Base-by-base conservation (phyloP, 2,797 vertebrate genomes). In the Atherinosoma microstoma region DNA sequence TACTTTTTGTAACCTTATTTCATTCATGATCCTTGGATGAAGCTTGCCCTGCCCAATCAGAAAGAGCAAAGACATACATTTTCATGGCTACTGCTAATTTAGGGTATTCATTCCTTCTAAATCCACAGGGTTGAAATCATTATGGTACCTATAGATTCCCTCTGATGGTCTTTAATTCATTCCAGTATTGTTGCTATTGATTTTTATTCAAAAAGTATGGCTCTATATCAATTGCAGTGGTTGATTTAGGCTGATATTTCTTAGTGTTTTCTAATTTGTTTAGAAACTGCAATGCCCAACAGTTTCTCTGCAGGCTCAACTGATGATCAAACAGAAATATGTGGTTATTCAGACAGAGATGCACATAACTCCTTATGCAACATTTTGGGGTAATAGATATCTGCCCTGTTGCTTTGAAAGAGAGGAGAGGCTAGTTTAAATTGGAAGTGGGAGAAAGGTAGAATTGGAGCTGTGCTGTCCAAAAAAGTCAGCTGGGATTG, bases 331-430 rank as follows among this genome's bases (percentile, higher is more conserved):
- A 81, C 57, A 72, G 54, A 35, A 57, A 24, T 80, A 60, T 56
- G 64, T 67, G 67, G 66, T 79, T 70, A 67, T 67, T 71, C 70
- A 54, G 64, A 76, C n/a, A 79, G 51, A 54, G 64, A 73, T 81
- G 67, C 73, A 80, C 78, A 85, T 84, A 75, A 85, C 84, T 90
- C 65, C 32, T 64, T 82, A 84, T 73, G 73, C 54, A 66, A 82
- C 78, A 84, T 68, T 76, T 80, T 57, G 61, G 72, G 62, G 63
- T 83, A 85, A 90, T 92, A 88, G 61, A 92, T 92, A 89, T 84
- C 67, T 85, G 80, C 80, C 74, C 85, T 82, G 57, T 82, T 75
- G 79, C 80, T 86, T 83, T 85, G 78, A 86, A 72, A 74, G 67
- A 20, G 58, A 72, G 18, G 13, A 20, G 1, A 45, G 18, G 42